Base-by-base conservation (phyloP, 2,797 vertebrate species). In the Tenualosa thibaudeaui region DNA sequence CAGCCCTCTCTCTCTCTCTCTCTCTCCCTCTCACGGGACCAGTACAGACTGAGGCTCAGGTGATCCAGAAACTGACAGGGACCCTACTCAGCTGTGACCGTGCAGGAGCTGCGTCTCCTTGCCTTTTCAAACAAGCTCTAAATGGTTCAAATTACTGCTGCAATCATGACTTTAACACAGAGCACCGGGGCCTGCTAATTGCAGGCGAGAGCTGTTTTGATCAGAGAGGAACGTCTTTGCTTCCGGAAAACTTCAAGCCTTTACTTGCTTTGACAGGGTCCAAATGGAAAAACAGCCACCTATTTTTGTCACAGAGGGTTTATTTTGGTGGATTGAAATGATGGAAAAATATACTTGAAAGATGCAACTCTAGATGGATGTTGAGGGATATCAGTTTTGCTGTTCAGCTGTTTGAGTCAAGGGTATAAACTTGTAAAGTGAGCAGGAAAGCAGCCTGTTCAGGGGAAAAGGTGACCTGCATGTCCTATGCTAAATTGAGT, bases 81-180 rank as follows among this genome's bases (percentile, higher is more conserved):
- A 46, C 71, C 40, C 71, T 78, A 43, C 17, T 78, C 71, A 78
- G 71, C 71, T 82, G 81, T 54, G 81, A 82, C 81, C 53, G 81
- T 54, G 81, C 81, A 26, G 53, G 50, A 78, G 71, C 17, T 8
- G 71, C 17, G 40, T 56, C 53, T 82, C 56, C 56, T 82, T 58
- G 50, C 40, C 56, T 82, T 54, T 51, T 56, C 40, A 78, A 78
- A 78, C 71, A 78, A 78, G 91, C 91, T 92, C 90, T 86, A 91
- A 92, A 94, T 94, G 90, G 89, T 91, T 92, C 94, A 94, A 94
- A 95, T 94, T 94, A 94, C 93, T 91, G 92, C 93, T 93, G 93
- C 94, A 94, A 94, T 94, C 94, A 94, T 93, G 93, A 92, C 93
- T 93, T 94, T 93, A 94, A 94, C 93, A 93, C 93, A 90, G 92